Base-by-base conservation (phyloP, 2,888 invertebrate genomes). In the Chalcis sispes region DNA sequence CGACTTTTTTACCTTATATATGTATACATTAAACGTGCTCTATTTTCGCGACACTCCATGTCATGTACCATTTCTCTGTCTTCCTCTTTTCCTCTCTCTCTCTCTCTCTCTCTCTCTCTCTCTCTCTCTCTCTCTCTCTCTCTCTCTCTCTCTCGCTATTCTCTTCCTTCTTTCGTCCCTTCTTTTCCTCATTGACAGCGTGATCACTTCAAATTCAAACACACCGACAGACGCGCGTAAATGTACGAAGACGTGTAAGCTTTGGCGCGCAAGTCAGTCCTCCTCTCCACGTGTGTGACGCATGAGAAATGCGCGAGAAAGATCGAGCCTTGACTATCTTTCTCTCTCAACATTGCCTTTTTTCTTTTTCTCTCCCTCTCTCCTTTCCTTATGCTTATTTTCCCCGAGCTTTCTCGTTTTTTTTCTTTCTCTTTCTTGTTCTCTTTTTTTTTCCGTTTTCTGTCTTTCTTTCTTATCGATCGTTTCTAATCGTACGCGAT, bases 131-230 rank as follows among this genome's bases (percentile, higher is more conserved):
- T n/a, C n/a, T n/a, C n/a, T n/a, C n/a, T n/a, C n/a, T n/a, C n/a
- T n/a, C n/a, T n/a, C n/a, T n/a, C n/a, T n/a, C n/a, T n/a, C n/a
- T n/a, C n/a, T n/a, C n/a, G n/a, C n/a, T n/a, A n/a, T n/a, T n/a
- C n/a, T n/a, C n/a, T n/a, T n/a, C n/a, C n/a, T n/a, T n/a, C n/a
- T n/a, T n/a, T n/a, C n/a, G n/a, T 20, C 3, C 10, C 10, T 25
- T 25, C 25, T 52, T 50, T 52, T 25, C 52, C 52, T 52, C 52
- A 50, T 50, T 50, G 50, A 50, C 50, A 5, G 52, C 10, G 10
- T 1, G 50, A 18, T 50, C 50, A 15, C 15, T 15, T n/a, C 46
- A 15, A 5, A 46, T 46, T 46, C 46, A 46, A 5, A 46, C 46
- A 46, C 46, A 46, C 46, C 5, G 8, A 46, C 46, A 46, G 8